Base-by-base conservation (phyloP, 2,797 vertebrate species). In the Sebastiscus albofasciatus region DNA sequence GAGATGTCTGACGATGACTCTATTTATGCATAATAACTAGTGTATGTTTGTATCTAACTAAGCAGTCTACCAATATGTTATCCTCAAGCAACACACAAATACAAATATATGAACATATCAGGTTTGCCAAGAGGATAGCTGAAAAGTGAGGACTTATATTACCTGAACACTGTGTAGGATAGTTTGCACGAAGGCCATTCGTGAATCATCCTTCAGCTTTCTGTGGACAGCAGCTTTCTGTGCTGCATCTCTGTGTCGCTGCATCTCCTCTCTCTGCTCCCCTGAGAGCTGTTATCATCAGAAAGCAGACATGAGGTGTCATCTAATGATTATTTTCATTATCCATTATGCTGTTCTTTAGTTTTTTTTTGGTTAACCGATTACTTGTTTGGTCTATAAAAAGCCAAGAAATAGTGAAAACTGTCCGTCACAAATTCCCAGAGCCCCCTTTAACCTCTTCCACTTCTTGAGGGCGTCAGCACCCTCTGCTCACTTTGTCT, bases 141-240 rank as follows among this genome's bases (percentile, higher is more conserved):
- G 29, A 55, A 64, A 39, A 22, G 16, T 6, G 8, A 31, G 4
- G 3, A 62, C 10, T 46, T 54, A 3, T 67, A 36, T 81, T 87
- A 96, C 96, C 94, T 94, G 92, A 72, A 96, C 91, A 52, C 91
- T 94, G 31, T 92, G 84, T 4, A 95, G 86, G 72, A 95, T 85
- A 18, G 82, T 87, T 79, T 95, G 92, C 46, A 95, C 83, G 1
- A 77, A 69, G 33, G 86, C 70, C 87, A 94, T 85, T 67, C 90
- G 89, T 18, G 80, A 34, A 20, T 87, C 81, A 16, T 68, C 52
- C 12, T 78, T 81, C 7, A 83, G 11, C 58, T 72, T 87, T 60
- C 46, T 92, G 29, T 24, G 80, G 58, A 36, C 86, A n/a, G 36
- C 46, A 52, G 79, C 22, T 81, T 70, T 89, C 60, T 82, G 55